Evolutionary conservation across 2,113 vertebrate genomes (phyloP).

Genomic region (Marcusenius ussheri): DNA sequence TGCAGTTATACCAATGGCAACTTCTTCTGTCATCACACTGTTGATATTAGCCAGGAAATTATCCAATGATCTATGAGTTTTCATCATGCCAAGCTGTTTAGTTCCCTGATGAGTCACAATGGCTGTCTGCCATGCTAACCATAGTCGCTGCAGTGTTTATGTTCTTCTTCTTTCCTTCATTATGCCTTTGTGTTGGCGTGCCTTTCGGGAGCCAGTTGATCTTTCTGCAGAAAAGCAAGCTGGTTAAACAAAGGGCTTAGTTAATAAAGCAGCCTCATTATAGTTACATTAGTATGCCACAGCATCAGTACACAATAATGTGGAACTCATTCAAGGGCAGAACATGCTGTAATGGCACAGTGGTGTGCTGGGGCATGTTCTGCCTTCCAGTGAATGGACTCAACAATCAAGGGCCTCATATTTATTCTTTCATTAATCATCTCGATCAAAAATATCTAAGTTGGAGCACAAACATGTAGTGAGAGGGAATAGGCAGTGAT

Average conservation of each 20-base stretch:
- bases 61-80: neutral
- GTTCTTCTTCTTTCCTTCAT: neutral
- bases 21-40: neutral
- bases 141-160: neutral
- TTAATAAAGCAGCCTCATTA: constrained; percentile 1
- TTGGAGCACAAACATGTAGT: neutral
- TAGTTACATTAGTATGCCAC: neutral
- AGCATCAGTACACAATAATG: neutral
- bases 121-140: neutral
- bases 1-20: neutral
- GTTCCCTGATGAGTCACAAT: neutral
- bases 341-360: neutral
- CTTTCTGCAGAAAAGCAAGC: constrained; percentile 1
- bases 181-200: neutral
- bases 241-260: neutral
- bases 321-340: neutral
- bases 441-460: neutral
- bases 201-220: neutral
- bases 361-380: neutral
- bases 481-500: neutral
- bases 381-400: neutral
- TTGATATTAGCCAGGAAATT: neutral
- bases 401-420: neutral
- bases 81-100: neutral
- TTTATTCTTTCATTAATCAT: neutral